Conservation (phyloP, 2,113 vertebrate genomes). For the Triplophysa dalaica region DNA sequence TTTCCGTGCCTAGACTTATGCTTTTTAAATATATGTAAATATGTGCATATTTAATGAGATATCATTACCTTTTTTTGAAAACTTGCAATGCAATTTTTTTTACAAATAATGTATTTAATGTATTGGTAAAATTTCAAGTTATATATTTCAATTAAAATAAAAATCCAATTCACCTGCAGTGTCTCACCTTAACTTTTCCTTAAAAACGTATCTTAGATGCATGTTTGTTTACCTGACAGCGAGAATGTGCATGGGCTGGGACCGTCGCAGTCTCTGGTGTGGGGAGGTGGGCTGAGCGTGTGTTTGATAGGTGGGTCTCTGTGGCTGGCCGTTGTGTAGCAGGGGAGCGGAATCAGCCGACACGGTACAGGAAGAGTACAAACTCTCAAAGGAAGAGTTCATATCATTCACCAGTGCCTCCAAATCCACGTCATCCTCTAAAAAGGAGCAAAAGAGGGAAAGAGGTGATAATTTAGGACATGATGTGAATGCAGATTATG, state of each 20-base stretch:
- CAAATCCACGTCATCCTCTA: conserved; percentile 92
- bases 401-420: conserved; percentile 93
- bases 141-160: too few relatives aligned
- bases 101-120: too few relatives aligned
- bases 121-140: too few relatives aligned
- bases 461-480: not conserved
- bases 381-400: conserved; percentile 89
- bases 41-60: too few relatives aligned
- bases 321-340: conserved; percentile 84
- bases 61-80: too few relatives aligned
- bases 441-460: conserved; percentile 32
- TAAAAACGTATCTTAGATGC: not conserved
- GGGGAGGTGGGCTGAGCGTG: conserved; percentile 63
- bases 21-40: too few relatives aligned
- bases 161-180: too few relatives aligned
- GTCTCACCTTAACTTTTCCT: too few relatives aligned
- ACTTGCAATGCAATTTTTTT: too few relatives aligned
- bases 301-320: conserved; percentile 45
- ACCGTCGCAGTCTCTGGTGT: conserved; percentile 78
- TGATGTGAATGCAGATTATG: too few relatives aligned
- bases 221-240: conserved; percentile 82
- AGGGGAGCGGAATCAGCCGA: conserved; percentile 82
- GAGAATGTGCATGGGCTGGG: conserved; percentile 93
- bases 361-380: conserved; percentile 79
- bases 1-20: too few relatives aligned